These are phyloP conservation scores for Chromis chromis DNA, from an alignment of 2,797 vertebrate genomes.

Conservation along the genomic window DNA sequence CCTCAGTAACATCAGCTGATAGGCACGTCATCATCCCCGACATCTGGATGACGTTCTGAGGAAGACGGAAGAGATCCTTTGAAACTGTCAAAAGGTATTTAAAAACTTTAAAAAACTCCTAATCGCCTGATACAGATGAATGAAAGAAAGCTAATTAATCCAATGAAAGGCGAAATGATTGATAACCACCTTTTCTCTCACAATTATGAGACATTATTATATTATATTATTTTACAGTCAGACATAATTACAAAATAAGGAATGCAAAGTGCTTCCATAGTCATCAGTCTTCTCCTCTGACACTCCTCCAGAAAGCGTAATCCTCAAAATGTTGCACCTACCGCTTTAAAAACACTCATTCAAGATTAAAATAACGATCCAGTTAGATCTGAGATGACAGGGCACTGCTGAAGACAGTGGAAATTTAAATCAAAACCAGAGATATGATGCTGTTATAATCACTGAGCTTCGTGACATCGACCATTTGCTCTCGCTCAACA, in stretches of 20 bases:
- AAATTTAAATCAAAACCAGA: conserved; percentile 9
- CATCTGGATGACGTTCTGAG: too few species aligned
- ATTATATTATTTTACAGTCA: too few species aligned
- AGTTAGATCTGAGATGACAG: conserved; percentile 63
- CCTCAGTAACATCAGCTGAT: too few species aligned
- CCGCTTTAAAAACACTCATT: conserved; percentile 6
- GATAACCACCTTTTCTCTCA: too few species aligned
- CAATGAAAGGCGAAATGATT: too few species aligned
- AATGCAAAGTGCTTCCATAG: background rate
- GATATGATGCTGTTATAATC: conserved; percentile 33
- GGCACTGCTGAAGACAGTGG: conserved; percentile 39
- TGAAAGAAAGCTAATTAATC: too few species aligned
- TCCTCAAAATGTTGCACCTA: conserved; percentile 17
- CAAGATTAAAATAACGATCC: conserved; percentile 37
- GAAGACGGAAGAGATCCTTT: too few species aligned
- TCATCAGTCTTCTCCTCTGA: background rate
- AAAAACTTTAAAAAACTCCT: too few species aligned
- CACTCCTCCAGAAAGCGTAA: background rate
- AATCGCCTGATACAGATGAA: too few species aligned
- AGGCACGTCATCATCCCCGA: too few species aligned
- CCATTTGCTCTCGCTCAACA: conserved; percentile 17
- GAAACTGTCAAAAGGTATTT: too few species aligned
- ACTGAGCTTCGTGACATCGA: conserved; percentile 52
- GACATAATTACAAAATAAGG: background rate
- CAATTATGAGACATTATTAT: too few species aligned